phyloP scores from a whole-genome alignment of 2,113 vertebrate species.

The Eretmochelys imbricata region DNA sequence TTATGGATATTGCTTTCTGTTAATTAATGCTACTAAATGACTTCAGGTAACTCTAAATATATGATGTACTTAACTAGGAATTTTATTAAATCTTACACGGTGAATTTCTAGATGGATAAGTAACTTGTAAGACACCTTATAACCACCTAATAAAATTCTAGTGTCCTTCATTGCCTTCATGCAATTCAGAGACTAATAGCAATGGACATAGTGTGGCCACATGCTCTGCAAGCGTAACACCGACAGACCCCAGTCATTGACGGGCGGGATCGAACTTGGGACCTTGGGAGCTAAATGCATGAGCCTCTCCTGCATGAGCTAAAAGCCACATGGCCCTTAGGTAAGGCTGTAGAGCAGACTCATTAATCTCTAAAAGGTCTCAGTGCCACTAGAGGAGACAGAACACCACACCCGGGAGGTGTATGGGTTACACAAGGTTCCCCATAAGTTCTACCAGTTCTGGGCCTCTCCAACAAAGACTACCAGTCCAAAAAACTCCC shows the following conservation, averaged over 20 bases:
- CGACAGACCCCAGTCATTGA: no score
- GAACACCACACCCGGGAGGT: no score
- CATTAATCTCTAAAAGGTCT: no score
- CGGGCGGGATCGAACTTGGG: no score
- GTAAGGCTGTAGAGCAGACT: no score
- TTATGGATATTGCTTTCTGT: not conserved
- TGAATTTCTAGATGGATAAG: not conserved
- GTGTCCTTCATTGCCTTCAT: not conserved
- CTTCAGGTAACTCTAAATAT: not conserved
- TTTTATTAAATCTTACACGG: not conserved
- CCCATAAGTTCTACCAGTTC: rapidly evolving
- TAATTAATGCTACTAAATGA: not conserved
- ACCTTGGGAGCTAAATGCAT: no score
- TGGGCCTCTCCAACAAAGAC: not conserved
- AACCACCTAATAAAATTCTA: not conserved
- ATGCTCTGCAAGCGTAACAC: not conserved
- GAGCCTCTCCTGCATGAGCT: no score
- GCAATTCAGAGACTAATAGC: not conserved
- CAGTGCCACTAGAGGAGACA: no score
- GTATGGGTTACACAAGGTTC: not conserved
- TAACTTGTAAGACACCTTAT: not conserved
- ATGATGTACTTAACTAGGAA: not conserved
- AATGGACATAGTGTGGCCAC: not conserved
- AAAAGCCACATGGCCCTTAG: no score
- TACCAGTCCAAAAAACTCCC: not conserved